A percentile compares a stretch with the other conserved stretches of the same genome.
These are phyloP conservation scores for Napeogenes sylphis DNA, from an alignment of 2,888 invertebrate species.

Conservation along the genomic window DNA sequence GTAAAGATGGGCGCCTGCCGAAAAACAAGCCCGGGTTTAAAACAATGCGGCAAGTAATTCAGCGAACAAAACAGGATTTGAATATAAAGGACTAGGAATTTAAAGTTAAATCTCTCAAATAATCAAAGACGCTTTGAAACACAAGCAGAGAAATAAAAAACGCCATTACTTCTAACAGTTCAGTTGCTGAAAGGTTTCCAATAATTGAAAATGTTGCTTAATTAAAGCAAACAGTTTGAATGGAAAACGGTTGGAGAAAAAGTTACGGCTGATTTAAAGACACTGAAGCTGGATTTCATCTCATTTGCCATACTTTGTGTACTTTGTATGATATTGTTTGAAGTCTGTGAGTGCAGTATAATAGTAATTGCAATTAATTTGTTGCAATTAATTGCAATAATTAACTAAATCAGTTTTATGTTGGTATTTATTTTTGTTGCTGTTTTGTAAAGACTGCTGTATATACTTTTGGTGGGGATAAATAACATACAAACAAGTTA, in stretches of 20 bases:
- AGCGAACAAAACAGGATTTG: too few species aligned
- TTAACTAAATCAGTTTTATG: neutral
- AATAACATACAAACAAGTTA: too few species aligned
- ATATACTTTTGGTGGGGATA: too few species aligned
- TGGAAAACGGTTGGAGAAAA: neutral
- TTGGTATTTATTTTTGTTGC: neutral
- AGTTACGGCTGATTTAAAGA: conserved; percentile 2
- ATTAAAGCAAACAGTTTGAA: conserved; percentile 10
- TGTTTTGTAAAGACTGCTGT: neutral
- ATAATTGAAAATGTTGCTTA: conserved; percentile 16
- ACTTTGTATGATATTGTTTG: neutral
- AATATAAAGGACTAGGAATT: too few species aligned
- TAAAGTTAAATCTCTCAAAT: too few species aligned
- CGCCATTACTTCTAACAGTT: neutral
- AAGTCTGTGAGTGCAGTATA: conserved; percentile 3
- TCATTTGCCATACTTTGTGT: conserved; percentile 1
- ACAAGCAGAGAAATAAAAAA: too few species aligned
- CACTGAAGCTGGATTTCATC: neutral
- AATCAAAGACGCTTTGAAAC: too few species aligned
- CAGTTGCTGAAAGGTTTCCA: neutral
- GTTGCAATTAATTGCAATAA: too few species aligned
- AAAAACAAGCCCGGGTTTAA: too few species aligned
- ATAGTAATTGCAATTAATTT: conserved; percentile 1
- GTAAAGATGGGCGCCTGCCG: too few species aligned
- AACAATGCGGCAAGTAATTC: too few species aligned